Percentiles rank a stretch among this genome's conserved stretches.
These are phyloP conservation scores for Pleuronectes platessa DNA, from an alignment of 2,113 vertebrate genomes.

Conservation along the genomic window DNA sequence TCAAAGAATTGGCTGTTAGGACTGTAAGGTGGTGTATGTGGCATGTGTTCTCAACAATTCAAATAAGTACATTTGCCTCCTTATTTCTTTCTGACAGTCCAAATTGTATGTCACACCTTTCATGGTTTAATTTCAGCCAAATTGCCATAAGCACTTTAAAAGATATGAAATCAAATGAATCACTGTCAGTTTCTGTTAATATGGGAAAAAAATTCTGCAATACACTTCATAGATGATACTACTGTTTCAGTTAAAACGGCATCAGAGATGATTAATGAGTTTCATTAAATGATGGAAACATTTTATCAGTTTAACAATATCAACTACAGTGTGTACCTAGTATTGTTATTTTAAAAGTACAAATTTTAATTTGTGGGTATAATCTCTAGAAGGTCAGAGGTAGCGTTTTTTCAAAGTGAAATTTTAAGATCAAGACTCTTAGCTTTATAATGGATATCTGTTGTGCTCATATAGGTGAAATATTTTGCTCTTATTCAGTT, in stretches of 20 bases:
- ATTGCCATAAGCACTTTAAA: background rate
- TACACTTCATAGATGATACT: background rate
- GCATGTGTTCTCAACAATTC: background rate
- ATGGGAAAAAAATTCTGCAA: background rate
- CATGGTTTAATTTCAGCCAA: conserved; percentile 3
- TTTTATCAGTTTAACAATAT: conserved; percentile 1
- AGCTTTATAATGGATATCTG: conserved; percentile 4
- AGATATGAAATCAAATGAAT: background rate
- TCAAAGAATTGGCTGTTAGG: background rate
- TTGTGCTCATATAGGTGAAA: conserved; percentile 9
- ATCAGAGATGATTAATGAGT: background rate
- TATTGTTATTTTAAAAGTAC: conserved; percentile 7
- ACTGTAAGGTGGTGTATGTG: background rate
- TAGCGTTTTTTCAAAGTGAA: conserved; percentile 22
- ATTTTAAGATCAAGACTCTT: conserved; percentile 5
- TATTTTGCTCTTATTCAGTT: conserved; percentile 15
- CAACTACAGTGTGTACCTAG: conserved; percentile 1
- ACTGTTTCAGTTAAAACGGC: background rate
- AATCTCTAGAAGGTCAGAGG: conserved; percentile 8
- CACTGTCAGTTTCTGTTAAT: background rate
- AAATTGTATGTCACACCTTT: background rate
- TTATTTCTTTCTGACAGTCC: conserved; percentile 13
- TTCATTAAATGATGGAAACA: background rate
- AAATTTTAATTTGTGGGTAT: conserved; percentile 16
- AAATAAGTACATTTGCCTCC: background rate